Evolutionary conservation across 2,113 vertebrate genomes (phyloP), one percentile per base, ranked within the genome.

Genomic region (Gorsachius goisagi): DNA sequence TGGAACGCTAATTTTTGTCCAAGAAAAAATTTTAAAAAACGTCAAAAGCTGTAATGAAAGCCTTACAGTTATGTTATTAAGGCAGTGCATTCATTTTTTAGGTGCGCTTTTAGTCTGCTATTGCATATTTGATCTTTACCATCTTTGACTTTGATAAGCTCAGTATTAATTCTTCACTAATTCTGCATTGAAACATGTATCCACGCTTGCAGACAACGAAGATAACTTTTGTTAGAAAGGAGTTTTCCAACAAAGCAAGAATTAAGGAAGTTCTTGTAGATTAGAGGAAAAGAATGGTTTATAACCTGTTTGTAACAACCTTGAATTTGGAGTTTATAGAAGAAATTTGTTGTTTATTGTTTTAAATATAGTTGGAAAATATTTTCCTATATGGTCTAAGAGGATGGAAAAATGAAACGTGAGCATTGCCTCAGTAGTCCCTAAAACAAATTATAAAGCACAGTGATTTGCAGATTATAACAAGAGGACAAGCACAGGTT

Each of bases 91-190:
- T 97, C 15, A 28, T 37, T 72, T 91, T 96, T 93, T 85, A 83
- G 21, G 9, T 95, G 30, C 15, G 7, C 5, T 86, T 74, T 74
- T 50, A 94, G 49, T 71, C 74, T 93, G 85, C 53, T 78, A 58
- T 23, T 96, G 85, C 50, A 95, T 79, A 67, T 91, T 91, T 92
- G 87, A 72, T 92, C 67, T 95, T 97, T 83, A 88, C 55, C 7
- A 32, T 83, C 55, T 96, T 98, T 97, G 81, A 92, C 37, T 97
- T 97, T 94, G 89, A 74, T 71, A 92, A 93, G 15, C 15, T 59
- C 26, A 20, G 44, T 63, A 90, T 39, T 77, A 93, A 85, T 89
- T 97, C 39, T 93, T 93, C 47, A 59, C 30, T 94, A 60, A 80
- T 39, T 86, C n/a, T 94, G 24, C 56, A 41, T 95, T 97, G 93